Percentiles rank a stretch among this genome's conserved stretches.
Evolutionary conservation across 2,888 invertebrate species (phyloP).

Genomic region (Laothoe populi): DNA sequence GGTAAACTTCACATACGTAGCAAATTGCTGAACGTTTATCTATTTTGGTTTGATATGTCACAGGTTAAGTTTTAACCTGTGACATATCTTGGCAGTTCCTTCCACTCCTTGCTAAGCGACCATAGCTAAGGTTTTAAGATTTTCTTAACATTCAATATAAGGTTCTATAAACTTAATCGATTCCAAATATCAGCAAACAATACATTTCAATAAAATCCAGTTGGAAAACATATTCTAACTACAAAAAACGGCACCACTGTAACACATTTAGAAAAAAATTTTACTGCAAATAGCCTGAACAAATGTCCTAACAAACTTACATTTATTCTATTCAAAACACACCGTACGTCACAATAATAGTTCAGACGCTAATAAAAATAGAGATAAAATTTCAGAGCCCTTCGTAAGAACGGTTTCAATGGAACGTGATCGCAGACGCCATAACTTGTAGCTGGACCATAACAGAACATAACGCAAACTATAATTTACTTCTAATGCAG

Average conservation of each 20-base stretch:
- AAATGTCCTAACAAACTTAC: neutral
- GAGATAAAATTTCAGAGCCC: constrained; percentile 15
- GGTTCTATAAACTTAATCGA: too few relatives aligned
- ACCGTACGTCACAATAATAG: constrained; percentile 2
- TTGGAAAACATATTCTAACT: neutral
- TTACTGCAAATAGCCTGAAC: neutral
- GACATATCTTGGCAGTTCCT: too few relatives aligned
- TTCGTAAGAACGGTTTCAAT: constrained; percentile 1
- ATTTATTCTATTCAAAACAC: neutral
- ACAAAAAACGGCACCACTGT: neutral
- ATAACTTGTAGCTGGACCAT: constrained; percentile 6
- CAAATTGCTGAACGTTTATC: too few relatives aligned
- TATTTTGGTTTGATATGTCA: too few relatives aligned
- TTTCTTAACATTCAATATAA: too few relatives aligned
- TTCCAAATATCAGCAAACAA: too few relatives aligned
- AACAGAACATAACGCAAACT: constrained; percentile 2
- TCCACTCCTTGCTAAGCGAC: too few relatives aligned
- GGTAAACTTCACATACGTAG: too few relatives aligned
- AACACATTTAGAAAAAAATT: neutral
- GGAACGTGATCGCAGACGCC: constrained; percentile 5
- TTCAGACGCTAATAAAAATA: constrained; percentile 1
- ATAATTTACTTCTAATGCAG: constrained; percentile 20
- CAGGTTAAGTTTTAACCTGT: too few relatives aligned
- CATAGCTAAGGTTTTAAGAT: too few relatives aligned
- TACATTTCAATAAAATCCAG: too few relatives aligned